Conservation (phyloP, 2,113 vertebrate genomes). For the Hypanus sabinus region DNA sequence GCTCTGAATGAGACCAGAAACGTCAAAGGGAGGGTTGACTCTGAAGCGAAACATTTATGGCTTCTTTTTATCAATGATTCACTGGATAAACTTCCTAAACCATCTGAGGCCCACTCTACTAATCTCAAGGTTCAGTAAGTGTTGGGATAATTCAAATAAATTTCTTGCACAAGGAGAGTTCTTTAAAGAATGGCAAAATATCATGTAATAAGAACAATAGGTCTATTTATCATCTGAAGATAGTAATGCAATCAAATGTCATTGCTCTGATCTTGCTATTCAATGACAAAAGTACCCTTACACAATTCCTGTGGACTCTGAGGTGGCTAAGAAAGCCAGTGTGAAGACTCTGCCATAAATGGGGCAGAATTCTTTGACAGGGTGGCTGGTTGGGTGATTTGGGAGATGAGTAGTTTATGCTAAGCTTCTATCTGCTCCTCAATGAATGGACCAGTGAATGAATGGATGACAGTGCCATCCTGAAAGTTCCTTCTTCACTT, state of each 20-base stretch:
- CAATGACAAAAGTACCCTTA: too few species aligned
- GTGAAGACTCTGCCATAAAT: too few species aligned
- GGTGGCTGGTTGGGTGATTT: too few species aligned
- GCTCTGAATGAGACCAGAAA: neutral
- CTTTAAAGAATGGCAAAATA: neutral
- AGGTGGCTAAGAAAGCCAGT: too few species aligned
- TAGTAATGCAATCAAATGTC: neutral
- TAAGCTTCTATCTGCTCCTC: too few species aligned
- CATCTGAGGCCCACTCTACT: neutral
- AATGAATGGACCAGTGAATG: too few species aligned
- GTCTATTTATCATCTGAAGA: neutral
- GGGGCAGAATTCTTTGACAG: too few species aligned
- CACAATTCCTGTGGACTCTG: too few species aligned
- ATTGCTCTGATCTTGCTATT: too few species aligned
- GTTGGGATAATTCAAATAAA: slow-evolving; percentile 9
- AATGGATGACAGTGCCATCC: too few species aligned
- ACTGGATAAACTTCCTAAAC: neutral
- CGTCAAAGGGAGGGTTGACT: neutral
- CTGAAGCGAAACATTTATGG: neutral
- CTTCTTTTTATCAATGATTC: neutral
- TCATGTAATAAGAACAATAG: neutral
- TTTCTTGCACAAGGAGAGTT: neutral
- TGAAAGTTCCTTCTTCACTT: too few species aligned
- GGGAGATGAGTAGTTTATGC: too few species aligned
- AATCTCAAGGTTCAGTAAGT: neutral